Evolutionary conservation across 2,888 invertebrate genomes (phyloP).

Genomic region (Miltochrista miniata): DNA sequence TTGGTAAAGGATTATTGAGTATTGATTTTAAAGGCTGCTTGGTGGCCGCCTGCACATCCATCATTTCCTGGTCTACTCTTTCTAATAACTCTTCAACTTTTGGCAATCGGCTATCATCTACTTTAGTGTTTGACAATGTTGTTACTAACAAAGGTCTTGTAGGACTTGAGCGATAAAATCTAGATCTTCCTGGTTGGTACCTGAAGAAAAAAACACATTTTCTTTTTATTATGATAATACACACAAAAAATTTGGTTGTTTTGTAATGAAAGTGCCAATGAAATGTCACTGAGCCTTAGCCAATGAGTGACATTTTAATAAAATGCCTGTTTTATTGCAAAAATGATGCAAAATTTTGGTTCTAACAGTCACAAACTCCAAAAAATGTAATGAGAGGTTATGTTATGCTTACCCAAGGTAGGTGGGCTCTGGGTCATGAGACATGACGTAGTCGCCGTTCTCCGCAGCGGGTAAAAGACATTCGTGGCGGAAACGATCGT

Average conservation of each 20-base stretch:
- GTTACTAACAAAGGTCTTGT: constrained; percentile 66
- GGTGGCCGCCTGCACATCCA: constrained; percentile 55
- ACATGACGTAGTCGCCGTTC: constrained; percentile 77
- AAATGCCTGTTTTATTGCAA: not conserved
- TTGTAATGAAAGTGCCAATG: not conserved
- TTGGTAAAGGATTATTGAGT: constrained; percentile 72
- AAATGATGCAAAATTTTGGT: constrained; percentile 8
- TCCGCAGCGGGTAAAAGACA: constrained; percentile 65
- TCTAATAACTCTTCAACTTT: constrained; percentile 78
- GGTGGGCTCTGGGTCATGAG: constrained; percentile 59
- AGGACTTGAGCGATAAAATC: constrained; percentile 65
- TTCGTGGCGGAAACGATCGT: constrained; percentile 66
- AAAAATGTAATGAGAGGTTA: constrained; percentile 42
- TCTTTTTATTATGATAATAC: not conserved
- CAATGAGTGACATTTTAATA: too few relatives aligned
- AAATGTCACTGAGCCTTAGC: not conserved
- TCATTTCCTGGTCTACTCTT: constrained; percentile 73
- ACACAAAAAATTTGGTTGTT: not conserved
- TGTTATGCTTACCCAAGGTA: constrained; percentile 62
- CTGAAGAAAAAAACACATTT: constrained; percentile 37
- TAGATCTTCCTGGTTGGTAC: constrained; percentile 66
- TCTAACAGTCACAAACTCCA: constrained; percentile 17
- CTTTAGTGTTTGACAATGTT: constrained; percentile 68
- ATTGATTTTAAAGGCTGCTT: constrained; percentile 78
- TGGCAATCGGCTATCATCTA: constrained; percentile 68